Evolutionary conservation across 2,797 vertebrate species (phyloP).

Genomic region (Semotilus atromaculatus): DNA sequence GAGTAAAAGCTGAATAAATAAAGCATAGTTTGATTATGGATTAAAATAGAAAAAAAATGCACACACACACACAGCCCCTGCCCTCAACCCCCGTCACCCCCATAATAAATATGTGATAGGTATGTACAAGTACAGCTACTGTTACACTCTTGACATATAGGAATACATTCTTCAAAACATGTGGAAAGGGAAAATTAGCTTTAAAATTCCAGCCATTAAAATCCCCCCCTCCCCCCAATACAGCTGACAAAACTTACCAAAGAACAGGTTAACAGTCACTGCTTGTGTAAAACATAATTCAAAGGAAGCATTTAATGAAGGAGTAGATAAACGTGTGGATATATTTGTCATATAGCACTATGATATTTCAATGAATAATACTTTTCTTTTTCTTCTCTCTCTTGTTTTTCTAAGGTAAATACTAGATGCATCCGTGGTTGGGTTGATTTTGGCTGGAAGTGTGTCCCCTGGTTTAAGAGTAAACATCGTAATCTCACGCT

Average conservation of each 20-base stretch:
- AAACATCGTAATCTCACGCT: constrained; percentile 16
- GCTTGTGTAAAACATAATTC: constrained; percentile 64
- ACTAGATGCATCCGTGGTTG: constrained; percentile 72
- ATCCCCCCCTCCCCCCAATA: too few species aligned
- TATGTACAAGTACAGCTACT: constrained; percentile 78
- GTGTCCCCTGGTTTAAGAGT: constrained; percentile 23
- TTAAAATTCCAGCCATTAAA: constrained; percentile 74
- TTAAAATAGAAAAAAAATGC: not conserved
- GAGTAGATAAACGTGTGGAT: constrained; percentile 73
- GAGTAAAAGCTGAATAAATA: constrained; percentile 7
- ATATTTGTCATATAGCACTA: constrained; percentile 75
- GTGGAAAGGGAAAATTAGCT: constrained; percentile 76
- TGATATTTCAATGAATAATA: constrained; percentile 74
- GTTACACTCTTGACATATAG: constrained; percentile 78
- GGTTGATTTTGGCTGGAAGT: constrained; percentile 23
- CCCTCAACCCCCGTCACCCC: constrained; percentile 79
- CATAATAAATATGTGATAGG: constrained; percentile 82
- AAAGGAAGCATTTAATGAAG: constrained; percentile 64
- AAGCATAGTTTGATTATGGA: not conserved
- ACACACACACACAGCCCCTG: constrained; percentile 56
- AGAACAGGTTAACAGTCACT: constrained; percentile 69
- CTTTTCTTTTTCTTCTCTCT: constrained; percentile 65
- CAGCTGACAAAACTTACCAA: constrained; percentile 66
- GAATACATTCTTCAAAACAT: constrained; percentile 81
- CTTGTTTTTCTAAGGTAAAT: constrained; percentile 40